Evolutionary conservation across 35 echinoderm and acorn worm genomes (phyloP).

Genomic region (Acanthaster planci): DNA sequence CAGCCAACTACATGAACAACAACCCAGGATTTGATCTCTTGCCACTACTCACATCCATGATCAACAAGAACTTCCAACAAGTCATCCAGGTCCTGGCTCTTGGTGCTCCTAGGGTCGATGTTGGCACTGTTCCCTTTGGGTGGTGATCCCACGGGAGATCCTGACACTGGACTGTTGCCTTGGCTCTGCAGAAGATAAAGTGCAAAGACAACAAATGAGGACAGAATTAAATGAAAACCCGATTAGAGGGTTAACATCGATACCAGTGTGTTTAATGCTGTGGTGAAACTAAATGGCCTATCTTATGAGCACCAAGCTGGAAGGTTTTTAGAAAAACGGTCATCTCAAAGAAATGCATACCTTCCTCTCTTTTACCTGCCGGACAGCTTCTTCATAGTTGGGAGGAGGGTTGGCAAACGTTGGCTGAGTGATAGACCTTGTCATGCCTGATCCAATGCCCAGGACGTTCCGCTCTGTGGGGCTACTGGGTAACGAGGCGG

Average conservation of each 20-base stretch:
- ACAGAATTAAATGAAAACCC: too few species aligned
- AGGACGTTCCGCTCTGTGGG: conserved; percentile 64
- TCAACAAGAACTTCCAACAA: conserved; percentile 90
- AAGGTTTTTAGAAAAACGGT: not conserved
- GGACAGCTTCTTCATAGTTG: conserved; percentile 92
- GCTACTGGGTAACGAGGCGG: conserved; percentile 84
- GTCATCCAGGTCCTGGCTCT: conserved; percentile 84
- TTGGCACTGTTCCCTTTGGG: conserved; percentile 12
- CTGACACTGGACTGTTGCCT: conserved; percentile 2
- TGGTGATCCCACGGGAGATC: conserved; percentile 1
- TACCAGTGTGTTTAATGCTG: not conserved
- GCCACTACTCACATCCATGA: conserved; percentile 92
- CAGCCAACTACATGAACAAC: too few species aligned
- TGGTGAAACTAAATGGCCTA: not conserved
- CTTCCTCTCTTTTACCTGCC: conserved; percentile 85
- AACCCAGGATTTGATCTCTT: too few species aligned
- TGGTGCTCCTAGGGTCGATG: conserved; percentile 42
- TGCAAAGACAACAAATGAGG: not conserved
- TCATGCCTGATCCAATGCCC: conserved; percentile 40
- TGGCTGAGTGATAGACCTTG: conserved; percentile 65
- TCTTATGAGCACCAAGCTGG: not conserved
- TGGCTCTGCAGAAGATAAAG: conserved; percentile 13
- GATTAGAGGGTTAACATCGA: not conserved
- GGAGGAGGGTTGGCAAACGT: conserved; percentile 83
- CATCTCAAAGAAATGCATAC: conserved; percentile 6